Evolutionary conservation across 1,140 invertebrate species (phyloP).

Genomic region (Belonocnema kinseyi): DNA sequence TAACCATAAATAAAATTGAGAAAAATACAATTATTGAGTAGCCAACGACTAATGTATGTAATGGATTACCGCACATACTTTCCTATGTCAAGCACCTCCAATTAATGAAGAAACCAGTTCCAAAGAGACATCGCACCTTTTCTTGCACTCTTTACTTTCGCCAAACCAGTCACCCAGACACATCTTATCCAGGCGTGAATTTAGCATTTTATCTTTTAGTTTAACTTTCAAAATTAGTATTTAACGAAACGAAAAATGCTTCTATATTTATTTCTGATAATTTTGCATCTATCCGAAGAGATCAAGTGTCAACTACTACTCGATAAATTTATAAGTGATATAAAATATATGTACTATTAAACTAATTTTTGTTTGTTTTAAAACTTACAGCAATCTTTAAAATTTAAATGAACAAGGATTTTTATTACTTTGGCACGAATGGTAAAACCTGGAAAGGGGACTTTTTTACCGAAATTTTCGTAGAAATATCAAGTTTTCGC

Average conservation of each 20-base stretch:
- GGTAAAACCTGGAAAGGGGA: too few relatives aligned
- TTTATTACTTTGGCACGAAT: too few relatives aligned
- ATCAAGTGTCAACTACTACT: too few relatives aligned
- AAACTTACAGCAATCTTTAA: too few relatives aligned
- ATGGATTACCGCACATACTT: conserved; percentile 16
- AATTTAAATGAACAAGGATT: too few relatives aligned
- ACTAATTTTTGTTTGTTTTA: too few relatives aligned
- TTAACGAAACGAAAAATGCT: neutral
- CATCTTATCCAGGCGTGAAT: conserved; percentile 11
- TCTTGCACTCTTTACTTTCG: conserved; percentile 13
- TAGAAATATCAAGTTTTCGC: too few relatives aligned
- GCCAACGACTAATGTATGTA: conserved; percentile 6
- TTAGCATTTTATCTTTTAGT: neutral
- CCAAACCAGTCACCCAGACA: conserved; percentile 6
- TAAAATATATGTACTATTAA: too few relatives aligned
- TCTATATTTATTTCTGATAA: neutral
- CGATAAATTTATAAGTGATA: too few relatives aligned
- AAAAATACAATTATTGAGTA: conserved; percentile 21
- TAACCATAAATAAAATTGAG: neutral
- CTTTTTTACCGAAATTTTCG: too few relatives aligned
- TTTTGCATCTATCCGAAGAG: neutral
- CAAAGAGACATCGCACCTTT: conserved; percentile 11
- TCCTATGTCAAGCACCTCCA: neutral
- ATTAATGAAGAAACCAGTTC: conserved; percentile 21
- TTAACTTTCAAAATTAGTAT: neutral